Evolutionary conservation across 2,797 vertebrate species (phyloP).

Genomic region (Cryptoprocta ferox): DNA sequence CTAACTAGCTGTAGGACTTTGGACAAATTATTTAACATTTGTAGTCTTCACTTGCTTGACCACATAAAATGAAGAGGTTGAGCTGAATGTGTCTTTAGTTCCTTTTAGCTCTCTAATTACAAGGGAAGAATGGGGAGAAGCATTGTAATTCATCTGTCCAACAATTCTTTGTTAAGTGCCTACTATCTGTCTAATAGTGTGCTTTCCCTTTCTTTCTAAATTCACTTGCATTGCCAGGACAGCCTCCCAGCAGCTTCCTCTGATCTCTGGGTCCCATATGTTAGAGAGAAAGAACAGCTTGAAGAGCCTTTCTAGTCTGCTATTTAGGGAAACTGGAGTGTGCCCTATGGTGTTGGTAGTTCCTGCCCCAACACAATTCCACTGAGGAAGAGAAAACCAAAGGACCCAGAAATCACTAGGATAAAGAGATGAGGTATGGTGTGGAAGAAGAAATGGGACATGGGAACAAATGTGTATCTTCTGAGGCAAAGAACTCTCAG

Average conservation of each 20-base stretch:
- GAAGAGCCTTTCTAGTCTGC: background rate
- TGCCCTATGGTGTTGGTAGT: background rate
- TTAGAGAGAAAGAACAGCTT: background rate
- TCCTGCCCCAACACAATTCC: background rate
- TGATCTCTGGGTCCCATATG: background rate
- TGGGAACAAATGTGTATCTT: background rate
- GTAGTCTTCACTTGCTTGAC: background rate
- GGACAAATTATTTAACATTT: slow-evolving; percentile 1
- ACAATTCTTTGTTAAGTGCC: background rate
- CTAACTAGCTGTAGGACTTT: background rate
- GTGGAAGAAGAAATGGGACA: background rate
- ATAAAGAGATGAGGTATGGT: background rate
- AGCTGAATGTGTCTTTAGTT: slow-evolving; percentile 4
- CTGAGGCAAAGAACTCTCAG: background rate
- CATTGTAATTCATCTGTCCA: background rate
- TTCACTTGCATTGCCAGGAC: background rate
- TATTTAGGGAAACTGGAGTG: background rate
- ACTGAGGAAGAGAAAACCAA: background rate
- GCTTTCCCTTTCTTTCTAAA: background rate
- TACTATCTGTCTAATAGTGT: background rate
- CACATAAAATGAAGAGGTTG: background rate
- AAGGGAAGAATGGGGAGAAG: background rate
- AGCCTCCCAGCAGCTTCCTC: background rate
- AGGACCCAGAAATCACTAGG: background rate
- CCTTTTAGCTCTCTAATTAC: background rate